Base-by-base conservation (phyloP, 1,140 invertebrate species). In the Zaprionus camerounensis region DNA sequence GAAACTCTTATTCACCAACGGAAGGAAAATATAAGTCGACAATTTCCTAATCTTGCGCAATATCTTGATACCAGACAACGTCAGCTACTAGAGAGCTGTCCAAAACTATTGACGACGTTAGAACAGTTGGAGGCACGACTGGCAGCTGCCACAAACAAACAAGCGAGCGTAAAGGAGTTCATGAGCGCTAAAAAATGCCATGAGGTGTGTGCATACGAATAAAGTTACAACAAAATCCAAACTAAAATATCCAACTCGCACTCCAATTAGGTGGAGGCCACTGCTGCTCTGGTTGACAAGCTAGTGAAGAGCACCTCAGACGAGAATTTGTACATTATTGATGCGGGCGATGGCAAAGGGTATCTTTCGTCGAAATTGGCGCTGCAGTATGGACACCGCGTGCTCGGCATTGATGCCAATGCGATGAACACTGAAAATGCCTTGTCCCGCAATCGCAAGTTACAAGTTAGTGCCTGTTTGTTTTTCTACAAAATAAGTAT, bases 301-400 rank as follows among this genome's bases (percentile, higher is more conserved):
- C 70, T 91, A 0, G 78, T 85, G 0, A 70, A 68, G 22, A 80
- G 61, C n/a, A 5, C 56, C 68, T 20, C 0, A 20, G 41, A 28
- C 61, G 7, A 55, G 84, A 91, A 0, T 93, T 94, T 86, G 12
- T 86, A 53, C 17, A 94, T 97, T 72, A 94, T 98, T 49, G 97
- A 98, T 93, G 95, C 97, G 36, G 97, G 97, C 0, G 97, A 97
- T 93, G 97, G 97, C 1, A 97, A 97, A 92, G 97, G 97, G 1
- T 97, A 98, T 93, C 93, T 98, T 1, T 96, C 96, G 34, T 95
- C 95, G 0, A 94, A 96, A 62, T 92, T 98, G 53, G 94, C 96
- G 1, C 94, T 97, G 5, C 94, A 95, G 65, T 95, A 96, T 93
- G 92, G 94, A 7, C 92, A 97, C 58, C 95, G 95, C 24, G 96